Evolutionary conservation across 2,797 vertebrate genomes (phyloP).

Genomic region (Gymnoscopelus braueri): DNA sequence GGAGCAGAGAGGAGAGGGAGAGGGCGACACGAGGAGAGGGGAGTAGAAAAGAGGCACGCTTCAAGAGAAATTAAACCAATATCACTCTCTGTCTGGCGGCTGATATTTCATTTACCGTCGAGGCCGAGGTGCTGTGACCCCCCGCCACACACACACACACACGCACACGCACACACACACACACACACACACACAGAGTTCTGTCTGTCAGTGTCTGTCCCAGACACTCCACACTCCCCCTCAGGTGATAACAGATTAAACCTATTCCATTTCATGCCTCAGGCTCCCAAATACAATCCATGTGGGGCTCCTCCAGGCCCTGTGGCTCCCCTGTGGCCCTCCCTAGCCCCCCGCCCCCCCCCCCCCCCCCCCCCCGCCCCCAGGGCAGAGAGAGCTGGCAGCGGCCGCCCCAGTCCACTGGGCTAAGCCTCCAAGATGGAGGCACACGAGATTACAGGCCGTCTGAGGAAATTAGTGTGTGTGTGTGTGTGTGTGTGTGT

Average conservation of each 20-base stretch:
- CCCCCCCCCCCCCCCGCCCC: slow-evolving; percentile 49
- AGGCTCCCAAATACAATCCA: slow-evolving; percentile 81
- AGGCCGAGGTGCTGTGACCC: slow-evolving; percentile 50
- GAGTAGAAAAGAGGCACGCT: background rate
- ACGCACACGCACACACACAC: slow-evolving; percentile 14
- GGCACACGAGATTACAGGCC: slow-evolving; percentile 77
- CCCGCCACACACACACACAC: slow-evolving; percentile 10
- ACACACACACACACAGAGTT: slow-evolving; percentile 12
- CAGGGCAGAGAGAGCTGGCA: slow-evolving; percentile 66
- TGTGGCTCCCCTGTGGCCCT: slow-evolving; percentile 49
- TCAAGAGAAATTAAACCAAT: slow-evolving; percentile 37
- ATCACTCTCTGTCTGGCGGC: slow-evolving; percentile 65
- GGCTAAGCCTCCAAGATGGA: slow-evolving; percentile 78
- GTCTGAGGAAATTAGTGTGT: slow-evolving; percentile 74
- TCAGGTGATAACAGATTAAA: slow-evolving; percentile 87
- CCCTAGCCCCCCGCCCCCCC: slow-evolving; percentile 29
- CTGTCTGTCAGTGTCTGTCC: slow-evolving; percentile 67
- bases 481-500: slow-evolving; percentile 9
- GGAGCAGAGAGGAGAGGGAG: too few relatives aligned
- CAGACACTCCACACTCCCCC: slow-evolving; percentile 62
- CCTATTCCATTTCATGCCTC: slow-evolving; percentile 85
- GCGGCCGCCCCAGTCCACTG: slow-evolving; percentile 75
- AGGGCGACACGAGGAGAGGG: too few relatives aligned
- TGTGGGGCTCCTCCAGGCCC: slow-evolving; percentile 75
- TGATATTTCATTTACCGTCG: slow-evolving; percentile 79